Percentiles rank a stretch among this genome's conserved stretches.
phyloP scores from a whole-genome alignment of 2,113 vertebrate species.

The Cyprinodon variegatus region DNA sequence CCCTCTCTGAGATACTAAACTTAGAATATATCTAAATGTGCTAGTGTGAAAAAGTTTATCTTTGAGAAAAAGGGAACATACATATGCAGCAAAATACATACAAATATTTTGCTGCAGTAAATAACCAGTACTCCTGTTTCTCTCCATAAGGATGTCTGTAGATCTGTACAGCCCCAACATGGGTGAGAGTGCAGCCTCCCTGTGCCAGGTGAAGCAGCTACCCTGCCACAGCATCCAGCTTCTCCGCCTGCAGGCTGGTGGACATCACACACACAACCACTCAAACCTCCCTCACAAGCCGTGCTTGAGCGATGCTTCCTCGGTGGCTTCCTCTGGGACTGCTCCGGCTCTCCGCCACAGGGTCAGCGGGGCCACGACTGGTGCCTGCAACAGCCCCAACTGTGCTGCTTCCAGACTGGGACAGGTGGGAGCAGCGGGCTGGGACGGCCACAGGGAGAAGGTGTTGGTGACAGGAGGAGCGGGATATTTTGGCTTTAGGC shows the following conservation, averaged over 20 bases:
- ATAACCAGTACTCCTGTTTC: neutral
- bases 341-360: conserved; percentile 45
- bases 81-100: no score
- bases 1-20: neutral
- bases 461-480: conserved; percentile 90
- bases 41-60: neutral
- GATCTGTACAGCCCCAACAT: conserved; percentile 63
- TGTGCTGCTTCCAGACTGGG: conserved; percentile 42
- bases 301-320: conserved; percentile 42
- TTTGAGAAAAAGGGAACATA: neutral
- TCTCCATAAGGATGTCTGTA: conserved; percentile 34
- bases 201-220: conserved; percentile 69
- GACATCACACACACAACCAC: conserved; percentile 28
- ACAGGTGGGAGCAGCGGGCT: neutral
- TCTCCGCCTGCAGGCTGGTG: conserved; percentile 56
- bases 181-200: conserved; percentile 51
- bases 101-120: neutral
- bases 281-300: conserved; percentile 41
- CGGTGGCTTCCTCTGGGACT: conserved; percentile 1
- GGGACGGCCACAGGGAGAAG: conserved; percentile 61
- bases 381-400: conserved; percentile 48
- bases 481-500: conserved; percentile 90
- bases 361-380: conserved; percentile 48
- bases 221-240: conserved; percentile 45
- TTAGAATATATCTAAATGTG: neutral